Percentiles rank a stretch among this genome's conserved stretches.
phyloP scores from a whole-genome alignment of 2,113 vertebrate species.

The Tachuris rubrigastra region DNA sequence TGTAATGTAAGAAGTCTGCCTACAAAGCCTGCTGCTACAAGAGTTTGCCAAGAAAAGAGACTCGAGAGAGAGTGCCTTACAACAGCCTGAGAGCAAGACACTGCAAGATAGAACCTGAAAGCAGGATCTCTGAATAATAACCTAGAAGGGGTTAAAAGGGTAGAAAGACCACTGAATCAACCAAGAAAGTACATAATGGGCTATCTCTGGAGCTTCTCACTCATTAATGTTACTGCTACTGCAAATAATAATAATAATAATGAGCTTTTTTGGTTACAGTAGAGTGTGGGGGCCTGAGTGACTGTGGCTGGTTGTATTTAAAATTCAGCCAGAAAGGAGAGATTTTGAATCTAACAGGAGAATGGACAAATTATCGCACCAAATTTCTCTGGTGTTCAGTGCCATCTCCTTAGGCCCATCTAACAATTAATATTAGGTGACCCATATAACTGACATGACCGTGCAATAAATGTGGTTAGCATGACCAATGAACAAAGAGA shows the following conservation, averaged over 20 bases:
- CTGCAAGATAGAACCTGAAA: conserved; percentile 4
- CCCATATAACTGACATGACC: neutral
- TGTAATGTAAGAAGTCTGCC: conserved; percentile 62
- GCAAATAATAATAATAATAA: neutral
- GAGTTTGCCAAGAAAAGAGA: conserved; percentile 60
- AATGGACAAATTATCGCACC: neutral
- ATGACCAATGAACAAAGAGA: neutral
- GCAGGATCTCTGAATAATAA: neutral
- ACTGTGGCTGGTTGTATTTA: neutral
- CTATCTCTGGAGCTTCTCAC: neutral
- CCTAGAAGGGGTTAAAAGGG: neutral
- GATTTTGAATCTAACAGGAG: neutral
- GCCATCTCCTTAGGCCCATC: neutral
- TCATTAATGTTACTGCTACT: neutral
- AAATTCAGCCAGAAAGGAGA: neutral
- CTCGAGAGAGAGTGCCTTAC: neutral
- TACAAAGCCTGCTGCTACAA: conserved; percentile 66
- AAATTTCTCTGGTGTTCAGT: neutral
- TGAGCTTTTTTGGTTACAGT: neutral
- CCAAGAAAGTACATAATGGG: neutral
- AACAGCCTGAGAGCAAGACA: conserved; percentile 20
- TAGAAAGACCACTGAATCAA: neutral
- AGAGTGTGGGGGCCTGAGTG: neutral
- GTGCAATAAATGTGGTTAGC: neutral
- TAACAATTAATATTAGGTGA: neutral